Evolutionary conservation across 2,888 invertebrate species (phyloP), one percentile per base, ranked within the genome.

Genomic region (Dryococelus australis): DNA sequence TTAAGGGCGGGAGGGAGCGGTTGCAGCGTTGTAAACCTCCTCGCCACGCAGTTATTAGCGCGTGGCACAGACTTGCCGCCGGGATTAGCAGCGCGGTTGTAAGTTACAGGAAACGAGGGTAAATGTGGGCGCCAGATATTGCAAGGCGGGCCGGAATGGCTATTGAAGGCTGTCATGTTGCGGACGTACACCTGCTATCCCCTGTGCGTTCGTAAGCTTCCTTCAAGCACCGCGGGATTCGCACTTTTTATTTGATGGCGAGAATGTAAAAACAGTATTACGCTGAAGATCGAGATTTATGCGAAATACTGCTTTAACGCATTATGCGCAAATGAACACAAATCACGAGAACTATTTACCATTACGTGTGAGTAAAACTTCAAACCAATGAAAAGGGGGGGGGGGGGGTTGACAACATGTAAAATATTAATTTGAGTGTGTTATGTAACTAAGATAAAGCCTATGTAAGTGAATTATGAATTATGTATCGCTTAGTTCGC

Each of bases 91-190:
- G 65, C 65, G n/a, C 10, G 65, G 65, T n/a, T 65, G 65, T 65
- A 65, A 65, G 65, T 65, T 65, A 65, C 65, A 65, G 65, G 65
- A 65, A 65, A 65, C 65, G 65, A 65, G 65, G 65, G 47, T 47
- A 47, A 47, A 47, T 47, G 47, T 47, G 65, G 65, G 65, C 20
- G 65, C 20, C 13, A 24, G 65, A 65, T 65, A 65, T 65, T 65
- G 65, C 65, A 65, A 65, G 65, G 65, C 65, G 65, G 1, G 24
- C 13, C 51, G 8, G 65, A 65, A 65, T 24, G 65, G 65, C 65
- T 65, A 65, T 65, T 65, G 65, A 65, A n/a, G 65, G 65, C 65
- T 65, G 65, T 65, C 65, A n/a, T 65, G 24, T 65, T 24, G 65
- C 24, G 65, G 65, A n/a, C 65, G n/a, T 8, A 20, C 65, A 65